Evolutionary conservation across 2,888 invertebrate genomes (phyloP).

Genomic region (Caenorhabditis imperialis): DNA sequence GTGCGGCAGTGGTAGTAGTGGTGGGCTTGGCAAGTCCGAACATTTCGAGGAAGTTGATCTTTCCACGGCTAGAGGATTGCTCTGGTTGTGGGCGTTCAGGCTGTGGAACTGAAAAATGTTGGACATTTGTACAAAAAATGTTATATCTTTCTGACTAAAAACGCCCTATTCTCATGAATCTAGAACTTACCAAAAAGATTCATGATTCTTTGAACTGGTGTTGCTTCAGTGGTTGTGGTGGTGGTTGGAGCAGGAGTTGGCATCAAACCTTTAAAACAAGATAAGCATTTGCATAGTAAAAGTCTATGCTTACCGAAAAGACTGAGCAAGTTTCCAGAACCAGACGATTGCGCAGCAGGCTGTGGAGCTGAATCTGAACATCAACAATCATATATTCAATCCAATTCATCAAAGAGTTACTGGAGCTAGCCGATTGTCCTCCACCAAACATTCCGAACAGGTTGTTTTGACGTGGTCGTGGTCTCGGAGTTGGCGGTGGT

Average conservation of each 20-base stretch:
- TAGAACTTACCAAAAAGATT: constrained; percentile 42
- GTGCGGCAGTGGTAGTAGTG: constrained; percentile 58
- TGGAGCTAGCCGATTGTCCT: constrained; percentile 33
- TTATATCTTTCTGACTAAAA: too few species aligned
- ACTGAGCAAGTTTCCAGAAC: constrained; percentile 26
- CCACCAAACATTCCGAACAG: constrained; percentile 47
- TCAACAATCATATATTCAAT: constrained; percentile 6
- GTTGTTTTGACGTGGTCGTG: constrained; percentile 53
- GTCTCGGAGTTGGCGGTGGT: constrained; percentile 63
- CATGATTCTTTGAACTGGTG: constrained; percentile 54
- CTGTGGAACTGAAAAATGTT: constrained; percentile 41
- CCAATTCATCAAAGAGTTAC: constrained; percentile 24
- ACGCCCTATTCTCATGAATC: background rate
- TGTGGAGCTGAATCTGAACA: constrained; percentile 32
- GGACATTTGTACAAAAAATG: background rate
- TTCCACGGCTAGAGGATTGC: constrained; percentile 47
- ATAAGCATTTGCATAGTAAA: background rate
- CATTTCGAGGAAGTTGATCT: constrained; percentile 51
- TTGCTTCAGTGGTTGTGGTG: constrained; percentile 48
- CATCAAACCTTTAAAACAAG: constrained; percentile 15
- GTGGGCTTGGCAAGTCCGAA: constrained; percentile 55
- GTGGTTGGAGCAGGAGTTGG: constrained; percentile 45
- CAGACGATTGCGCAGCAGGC: constrained; percentile 23
- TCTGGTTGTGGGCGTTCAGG: constrained; percentile 36
- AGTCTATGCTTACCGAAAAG: constrained; percentile 26